Evolutionary conservation across 2,113 vertebrate genomes (phyloP).

Genomic region (Octodon degus): DNA sequence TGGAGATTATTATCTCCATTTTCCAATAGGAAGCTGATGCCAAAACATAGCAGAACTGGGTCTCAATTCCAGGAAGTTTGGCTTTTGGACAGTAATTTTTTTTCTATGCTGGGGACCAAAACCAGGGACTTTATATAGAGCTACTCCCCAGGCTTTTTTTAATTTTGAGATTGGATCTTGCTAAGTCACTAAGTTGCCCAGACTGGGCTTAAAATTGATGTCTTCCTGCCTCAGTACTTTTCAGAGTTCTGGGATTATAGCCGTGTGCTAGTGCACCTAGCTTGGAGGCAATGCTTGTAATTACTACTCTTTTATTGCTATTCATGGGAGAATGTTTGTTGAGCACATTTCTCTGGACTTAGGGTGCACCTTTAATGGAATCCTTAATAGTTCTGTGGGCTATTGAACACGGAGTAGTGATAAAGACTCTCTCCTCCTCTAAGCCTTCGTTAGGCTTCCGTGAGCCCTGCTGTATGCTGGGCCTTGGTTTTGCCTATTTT

Average conservation of each 20-base stretch:
- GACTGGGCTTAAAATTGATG: not conserved
- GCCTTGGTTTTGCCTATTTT: not conserved
- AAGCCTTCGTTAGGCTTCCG: not conserved
- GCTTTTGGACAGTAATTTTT: not conserved
- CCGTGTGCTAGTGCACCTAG: not conserved
- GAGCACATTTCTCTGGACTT: not conserved
- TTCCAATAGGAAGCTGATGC: not conserved
- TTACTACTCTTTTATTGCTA: not conserved
- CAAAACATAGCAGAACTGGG: not conserved
- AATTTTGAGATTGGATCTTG: not conserved
- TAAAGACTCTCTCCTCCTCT: not conserved
- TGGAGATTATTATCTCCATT: not conserved
- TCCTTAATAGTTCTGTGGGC: not conserved
- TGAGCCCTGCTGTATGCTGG: not conserved
- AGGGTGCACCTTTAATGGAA: not conserved
- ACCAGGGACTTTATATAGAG: not conserved
- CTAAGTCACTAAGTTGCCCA: not conserved
- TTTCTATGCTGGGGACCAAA: not conserved
- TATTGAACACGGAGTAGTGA: not conserved
- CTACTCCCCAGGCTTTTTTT: not conserved
- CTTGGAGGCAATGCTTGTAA: not conserved
- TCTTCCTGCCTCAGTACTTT: not conserved
- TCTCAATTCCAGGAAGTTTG: not conserved
- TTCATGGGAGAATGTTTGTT: not conserved
- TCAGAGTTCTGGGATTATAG: not conserved